Evolutionary conservation across 1,140 invertebrate genomes (phyloP), one percentile per base, ranked within the genome.

Genomic region (Drosophila chauvacae): DNA sequence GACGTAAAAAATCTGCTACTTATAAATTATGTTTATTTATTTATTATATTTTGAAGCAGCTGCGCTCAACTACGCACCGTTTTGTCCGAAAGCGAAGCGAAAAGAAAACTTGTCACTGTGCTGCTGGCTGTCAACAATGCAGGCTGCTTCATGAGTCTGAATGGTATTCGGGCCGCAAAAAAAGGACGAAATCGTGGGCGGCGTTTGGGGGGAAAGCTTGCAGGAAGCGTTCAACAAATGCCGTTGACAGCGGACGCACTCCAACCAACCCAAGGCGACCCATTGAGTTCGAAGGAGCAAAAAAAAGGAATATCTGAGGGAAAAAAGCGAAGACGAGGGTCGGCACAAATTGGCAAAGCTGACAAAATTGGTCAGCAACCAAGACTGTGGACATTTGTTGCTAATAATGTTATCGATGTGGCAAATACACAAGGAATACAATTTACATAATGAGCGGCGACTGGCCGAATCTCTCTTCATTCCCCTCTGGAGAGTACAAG

Each of bases 1-100:
- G 85, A 87, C 84, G 69, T 75, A 87, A 81, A 84, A 88, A 88
- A 88, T 90, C 73, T 88, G 85, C 85, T 90, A 90, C 85, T 90
- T 90, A 90, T 90, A 90, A 90, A 90, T 90, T 90, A 90, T 90
- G 86, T 90, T 90, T 90, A 90, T 90, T 90, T 90, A 90, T 90
- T 90, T 90, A 87, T 87, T 87, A 87, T 87, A 87, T 90, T 90
- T 81, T 81, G 78, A 85, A 90, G 75, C 85, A 90, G 85, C 85
- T 90, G 85, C 66, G 78, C 71, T 81, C 85, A 85, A 84, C 81
- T 90, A 79, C 78, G 77, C 68, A 83, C 55, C 74, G 62, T 90
- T 90, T 84, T 87, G 84, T 82, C 75, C 76, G 53, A 48, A 77
- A 63, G 45, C 56, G 33, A 64, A 61, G 33, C 20, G 48, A 47